Conservation (phyloP, 2,113 vertebrate species). For the Lampris incognitus region DNA sequence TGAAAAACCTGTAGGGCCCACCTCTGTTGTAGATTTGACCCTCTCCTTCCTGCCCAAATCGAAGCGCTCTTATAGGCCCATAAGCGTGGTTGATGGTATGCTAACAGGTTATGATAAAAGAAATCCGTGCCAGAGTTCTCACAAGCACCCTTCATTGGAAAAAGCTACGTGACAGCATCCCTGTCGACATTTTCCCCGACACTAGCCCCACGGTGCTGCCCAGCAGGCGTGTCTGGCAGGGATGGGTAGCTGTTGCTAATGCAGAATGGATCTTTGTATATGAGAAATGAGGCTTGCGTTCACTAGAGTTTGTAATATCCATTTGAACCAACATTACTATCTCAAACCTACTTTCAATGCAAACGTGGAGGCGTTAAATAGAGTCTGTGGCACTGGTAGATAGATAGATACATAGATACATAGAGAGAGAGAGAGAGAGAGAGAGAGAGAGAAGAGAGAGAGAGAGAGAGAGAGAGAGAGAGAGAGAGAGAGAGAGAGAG, state of each 20-base stretch:
- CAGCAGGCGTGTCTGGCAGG: not conserved
- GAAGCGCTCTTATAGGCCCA: constrained; percentile 10
- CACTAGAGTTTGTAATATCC: no score
- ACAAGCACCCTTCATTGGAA: constrained; percentile 54
- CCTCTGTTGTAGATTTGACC: constrained; percentile 17
- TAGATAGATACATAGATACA: no score
- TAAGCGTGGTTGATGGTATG: constrained; percentile 48
- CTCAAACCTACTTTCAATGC: no score
- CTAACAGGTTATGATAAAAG: constrained; percentile 34
- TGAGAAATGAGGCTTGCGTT: not conserved
- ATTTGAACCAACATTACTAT: no score
- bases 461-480: no score
- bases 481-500: not conserved
- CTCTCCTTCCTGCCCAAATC: constrained; percentile 38
- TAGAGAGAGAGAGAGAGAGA: no score
- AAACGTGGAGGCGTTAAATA: no score
- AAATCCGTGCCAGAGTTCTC: not conserved
- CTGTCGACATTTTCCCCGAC: not conserved
- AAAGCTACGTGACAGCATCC: not conserved
- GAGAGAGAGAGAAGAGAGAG: no score
- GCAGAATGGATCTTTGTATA: constrained; percentile 20
- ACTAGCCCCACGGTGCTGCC: constrained; percentile 17
- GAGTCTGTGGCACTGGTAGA: no score
- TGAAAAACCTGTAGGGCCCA: not conserved
- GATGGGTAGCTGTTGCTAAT: constrained; percentile 20